Conservation (phyloP, 1,140 invertebrate species). For the Thaumetopoea pityocampa region DNA sequence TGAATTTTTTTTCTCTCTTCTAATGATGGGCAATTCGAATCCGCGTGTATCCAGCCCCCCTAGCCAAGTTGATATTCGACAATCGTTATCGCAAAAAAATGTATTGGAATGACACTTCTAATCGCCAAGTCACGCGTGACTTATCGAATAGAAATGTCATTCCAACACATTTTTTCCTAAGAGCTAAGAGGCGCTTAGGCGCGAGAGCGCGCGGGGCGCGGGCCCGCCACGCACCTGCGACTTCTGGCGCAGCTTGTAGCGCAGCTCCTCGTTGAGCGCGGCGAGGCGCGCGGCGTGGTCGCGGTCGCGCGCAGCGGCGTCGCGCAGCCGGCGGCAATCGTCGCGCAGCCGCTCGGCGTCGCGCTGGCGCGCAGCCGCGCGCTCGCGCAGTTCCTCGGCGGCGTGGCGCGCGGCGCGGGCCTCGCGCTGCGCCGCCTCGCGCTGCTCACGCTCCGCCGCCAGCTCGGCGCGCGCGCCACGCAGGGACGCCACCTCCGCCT, state of each 20-base stretch:
- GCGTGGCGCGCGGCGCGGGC: conserved; percentile 66
- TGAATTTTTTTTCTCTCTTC: too few species aligned
- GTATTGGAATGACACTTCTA: too few species aligned
- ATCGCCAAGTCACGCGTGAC: too few species aligned
- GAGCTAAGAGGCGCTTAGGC: too few species aligned
- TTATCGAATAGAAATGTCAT: too few species aligned
- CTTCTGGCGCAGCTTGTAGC: conserved; percentile 89
- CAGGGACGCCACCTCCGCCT: conserved; percentile 82
- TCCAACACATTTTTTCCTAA: too few species aligned
- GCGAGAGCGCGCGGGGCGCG: too few species aligned
- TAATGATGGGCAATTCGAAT: too few species aligned
- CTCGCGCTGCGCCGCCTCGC: conserved; percentile 74
- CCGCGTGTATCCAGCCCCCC: too few species aligned
- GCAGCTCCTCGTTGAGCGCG: conserved; percentile 90
- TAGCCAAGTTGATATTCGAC: too few species aligned
- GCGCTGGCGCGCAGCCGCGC: conserved; percentile 69
- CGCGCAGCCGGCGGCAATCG: conserved; percentile 83
- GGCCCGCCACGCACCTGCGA: too few species aligned
- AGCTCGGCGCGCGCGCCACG: conserved; percentile 80
- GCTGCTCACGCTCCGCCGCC: conserved; percentile 76
- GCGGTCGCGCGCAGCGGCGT: conserved; percentile 82
- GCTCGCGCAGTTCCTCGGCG: conserved; percentile 78
- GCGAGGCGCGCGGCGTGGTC: conserved; percentile 86
- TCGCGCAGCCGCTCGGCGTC: conserved; percentile 50
- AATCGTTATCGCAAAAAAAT: too few species aligned